A percentile compares a stretch with the other conserved stretches of the same genome.
These are phyloP conservation scores for Neomicropteryx cornuta DNA, from an alignment of 1,140 invertebrate genomes.

Conservation along the genomic window DNA sequence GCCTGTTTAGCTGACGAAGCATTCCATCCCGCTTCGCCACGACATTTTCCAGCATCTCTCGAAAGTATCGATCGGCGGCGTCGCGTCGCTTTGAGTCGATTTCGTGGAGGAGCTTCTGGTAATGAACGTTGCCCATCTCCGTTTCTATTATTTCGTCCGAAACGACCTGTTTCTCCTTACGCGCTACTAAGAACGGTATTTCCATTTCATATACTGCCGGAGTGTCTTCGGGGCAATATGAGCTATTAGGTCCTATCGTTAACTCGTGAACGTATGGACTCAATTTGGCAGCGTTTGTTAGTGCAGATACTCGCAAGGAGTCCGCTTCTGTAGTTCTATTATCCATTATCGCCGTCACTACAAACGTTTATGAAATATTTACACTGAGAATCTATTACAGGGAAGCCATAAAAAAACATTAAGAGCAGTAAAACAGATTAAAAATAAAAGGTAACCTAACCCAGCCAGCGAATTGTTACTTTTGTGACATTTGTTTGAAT, in stretches of 20 bases:
- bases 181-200: constrained; percentile 9
- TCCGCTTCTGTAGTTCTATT: too few species aligned
- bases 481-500: too few species aligned
- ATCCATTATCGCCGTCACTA: too few species aligned
- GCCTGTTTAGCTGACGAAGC: constrained; percentile 25
- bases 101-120: constrained; percentile 27
- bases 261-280: constrained; percentile 32
- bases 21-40: constrained; percentile 23
- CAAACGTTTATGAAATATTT: too few species aligned
- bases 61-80: constrained; percentile 22
- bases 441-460: too few species aligned
- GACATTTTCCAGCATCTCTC: constrained; percentile 29
- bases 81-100: constrained; percentile 27
- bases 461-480: too few species aligned
- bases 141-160: constrained; percentile 27
- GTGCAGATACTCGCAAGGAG: constrained; percentile 29
- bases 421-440: too few species aligned
- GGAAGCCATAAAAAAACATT: too few species aligned
- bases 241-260: constrained; percentile 34
- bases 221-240: constrained; percentile 10
- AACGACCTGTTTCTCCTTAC: constrained; percentile 16
- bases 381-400: too few species aligned
- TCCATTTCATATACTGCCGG: constrained; percentile 9
- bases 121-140: constrained; percentile 18
- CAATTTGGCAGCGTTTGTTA: constrained; percentile 37